phyloP scores from a whole-genome alignment of 2,797 vertebrate genomes.

The Phylloscopus collybita region DNA sequence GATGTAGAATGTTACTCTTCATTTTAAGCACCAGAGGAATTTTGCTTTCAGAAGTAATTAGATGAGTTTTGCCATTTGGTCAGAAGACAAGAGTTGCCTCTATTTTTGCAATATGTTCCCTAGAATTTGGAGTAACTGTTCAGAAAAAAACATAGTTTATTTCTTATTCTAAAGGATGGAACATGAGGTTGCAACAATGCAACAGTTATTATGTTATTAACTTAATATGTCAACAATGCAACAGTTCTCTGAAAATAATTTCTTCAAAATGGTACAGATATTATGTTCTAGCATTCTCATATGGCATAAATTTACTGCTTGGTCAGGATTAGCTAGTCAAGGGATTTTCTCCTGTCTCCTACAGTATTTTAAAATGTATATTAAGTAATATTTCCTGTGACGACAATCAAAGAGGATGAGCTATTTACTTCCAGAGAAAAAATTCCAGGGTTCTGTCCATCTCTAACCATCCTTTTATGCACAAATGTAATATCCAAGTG shows the following conservation, averaged over 20 bases:
- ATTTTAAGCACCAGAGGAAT: background rate
- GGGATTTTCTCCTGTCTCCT: background rate
- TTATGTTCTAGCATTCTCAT: background rate
- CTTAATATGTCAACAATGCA: background rate
- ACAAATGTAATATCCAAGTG: background rate
- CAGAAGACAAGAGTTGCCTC: background rate
- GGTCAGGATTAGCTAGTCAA: background rate
- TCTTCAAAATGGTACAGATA: background rate
- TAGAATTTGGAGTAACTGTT: background rate
- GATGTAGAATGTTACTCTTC: background rate
- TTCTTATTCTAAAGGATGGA: background rate
- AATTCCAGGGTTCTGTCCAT: background rate
- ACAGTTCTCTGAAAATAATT: background rate
- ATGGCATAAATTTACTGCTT: background rate
- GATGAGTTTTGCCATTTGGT: background rate
- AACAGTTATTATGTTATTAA: too few species aligned
- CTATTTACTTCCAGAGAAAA: background rate
- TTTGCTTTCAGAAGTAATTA: background rate
- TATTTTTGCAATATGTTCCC: background rate
- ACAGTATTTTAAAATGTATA: background rate
- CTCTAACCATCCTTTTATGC: background rate
- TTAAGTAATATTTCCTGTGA: background rate
- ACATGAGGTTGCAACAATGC: background rate
- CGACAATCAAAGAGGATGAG: background rate
- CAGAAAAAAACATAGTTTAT: background rate